Evolutionary conservation across 2,888 invertebrate genomes (phyloP).

Genomic region (Mantis religiosa): DNA sequence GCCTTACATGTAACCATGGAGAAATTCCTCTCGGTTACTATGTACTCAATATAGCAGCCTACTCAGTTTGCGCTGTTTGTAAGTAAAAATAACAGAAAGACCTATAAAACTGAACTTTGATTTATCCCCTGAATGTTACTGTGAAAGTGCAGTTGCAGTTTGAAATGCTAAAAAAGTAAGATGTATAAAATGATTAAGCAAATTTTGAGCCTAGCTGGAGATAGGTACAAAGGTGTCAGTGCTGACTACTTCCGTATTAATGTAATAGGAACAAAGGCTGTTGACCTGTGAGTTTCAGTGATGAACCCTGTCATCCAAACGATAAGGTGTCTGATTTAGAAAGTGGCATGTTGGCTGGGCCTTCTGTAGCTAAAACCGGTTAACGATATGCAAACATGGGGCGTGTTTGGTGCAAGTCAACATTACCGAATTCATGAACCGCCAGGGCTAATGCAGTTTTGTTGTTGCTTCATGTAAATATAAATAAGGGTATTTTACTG

Average conservation of each 20-base stretch:
- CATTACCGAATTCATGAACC: neutral
- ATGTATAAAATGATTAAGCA: no score
- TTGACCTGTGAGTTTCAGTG: neutral
- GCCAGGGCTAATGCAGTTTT: neutral
- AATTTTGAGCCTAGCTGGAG: neutral
- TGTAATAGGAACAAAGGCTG: neutral
- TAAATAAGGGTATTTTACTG: neutral
- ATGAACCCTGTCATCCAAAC: neutral
- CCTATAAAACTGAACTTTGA: no score
- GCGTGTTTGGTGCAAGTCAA: neutral
- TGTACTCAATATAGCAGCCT: no score
- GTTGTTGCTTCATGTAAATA: neutral
- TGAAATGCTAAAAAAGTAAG: no score
- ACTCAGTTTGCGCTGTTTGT: no score
- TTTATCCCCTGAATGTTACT: no score
- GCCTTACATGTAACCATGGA: no score
- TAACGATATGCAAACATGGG: neutral
- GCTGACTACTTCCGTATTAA: neutral
- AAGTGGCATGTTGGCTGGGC: neutral
- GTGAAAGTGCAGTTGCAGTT: no score
- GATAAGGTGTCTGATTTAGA: neutral
- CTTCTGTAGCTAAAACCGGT: neutral
- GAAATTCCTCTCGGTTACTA: no score
- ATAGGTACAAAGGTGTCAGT: neutral
- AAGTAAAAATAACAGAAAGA: no score